These are phyloP conservation scores for Geopemphigus sp. DNA, from an alignment of 1,140 invertebrate species.

Conservation along the genomic window DNA sequence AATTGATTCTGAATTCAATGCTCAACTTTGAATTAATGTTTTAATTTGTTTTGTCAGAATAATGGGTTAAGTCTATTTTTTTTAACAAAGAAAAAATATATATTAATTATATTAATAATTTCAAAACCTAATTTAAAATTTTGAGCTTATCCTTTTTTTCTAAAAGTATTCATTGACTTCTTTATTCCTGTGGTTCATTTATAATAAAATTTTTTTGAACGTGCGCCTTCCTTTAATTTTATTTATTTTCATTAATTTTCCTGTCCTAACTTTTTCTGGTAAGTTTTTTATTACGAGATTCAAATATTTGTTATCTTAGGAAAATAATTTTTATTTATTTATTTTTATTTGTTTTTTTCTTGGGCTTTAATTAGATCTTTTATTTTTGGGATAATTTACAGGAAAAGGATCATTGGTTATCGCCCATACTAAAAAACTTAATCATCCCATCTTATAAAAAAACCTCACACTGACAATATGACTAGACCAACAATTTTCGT, in stretches of 20 bases:
- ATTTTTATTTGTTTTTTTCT: constrained; percentile 50
- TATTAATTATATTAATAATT: too few species aligned
- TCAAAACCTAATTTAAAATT: background rate
- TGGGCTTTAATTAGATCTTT: constrained; percentile 49
- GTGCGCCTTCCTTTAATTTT: background rate
- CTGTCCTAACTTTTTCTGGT: constrained; percentile 29
- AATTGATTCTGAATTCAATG: background rate
- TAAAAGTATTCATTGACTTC: background rate
- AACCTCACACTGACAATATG: constrained; percentile 45
- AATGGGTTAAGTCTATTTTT: constrained; percentile 9
- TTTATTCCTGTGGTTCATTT: constrained; percentile 19
- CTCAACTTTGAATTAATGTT: background rate
- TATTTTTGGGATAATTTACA: constrained; percentile 49
- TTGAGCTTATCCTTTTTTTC: constrained; percentile 1
- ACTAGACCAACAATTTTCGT: constrained; percentile 41
- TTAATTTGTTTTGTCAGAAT: background rate
- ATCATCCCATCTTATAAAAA: constrained; percentile 47
- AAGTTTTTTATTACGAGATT: background rate
- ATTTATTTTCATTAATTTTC: constrained; percentile 25
- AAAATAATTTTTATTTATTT: constrained; percentile 12
- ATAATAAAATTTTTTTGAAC: background rate
- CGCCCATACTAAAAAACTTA: constrained; percentile 50
- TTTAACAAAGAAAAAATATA: background rate
- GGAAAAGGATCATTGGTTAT: constrained; percentile 49
- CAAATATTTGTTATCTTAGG: background rate